phyloP scores from a whole-genome alignment of 2,797 vertebrate species.

The Salarias fasciatus region DNA sequence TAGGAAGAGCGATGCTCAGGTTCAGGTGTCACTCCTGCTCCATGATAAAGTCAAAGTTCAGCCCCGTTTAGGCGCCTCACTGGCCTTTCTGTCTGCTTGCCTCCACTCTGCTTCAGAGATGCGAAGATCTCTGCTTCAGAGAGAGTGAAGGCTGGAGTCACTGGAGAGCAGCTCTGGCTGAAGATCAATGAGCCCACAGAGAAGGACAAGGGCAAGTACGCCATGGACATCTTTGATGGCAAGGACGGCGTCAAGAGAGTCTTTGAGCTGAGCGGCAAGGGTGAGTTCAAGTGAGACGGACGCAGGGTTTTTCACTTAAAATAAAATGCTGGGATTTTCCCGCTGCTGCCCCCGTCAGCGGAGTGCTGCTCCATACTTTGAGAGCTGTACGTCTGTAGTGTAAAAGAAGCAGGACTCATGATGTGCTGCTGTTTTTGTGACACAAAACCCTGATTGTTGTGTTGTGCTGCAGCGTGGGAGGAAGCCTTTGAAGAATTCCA shows the following conservation, averaged over 20 bases:
- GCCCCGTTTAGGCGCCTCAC: too few species aligned
- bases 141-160: constrained; percentile 91
- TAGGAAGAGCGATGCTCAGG: too few species aligned
- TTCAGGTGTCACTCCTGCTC: too few species aligned
- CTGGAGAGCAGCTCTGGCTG: constrained; percentile 95
- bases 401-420: too few species aligned
- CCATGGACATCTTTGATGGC: constrained; percentile 94
- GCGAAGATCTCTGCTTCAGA: constrained; percentile 90
- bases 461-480: constrained; percentile 87
- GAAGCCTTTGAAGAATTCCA: constrained; percentile 97
- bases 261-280: constrained; percentile 91
- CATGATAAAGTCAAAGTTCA: too few species aligned
- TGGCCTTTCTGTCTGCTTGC: constrained; percentile 8
- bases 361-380: too few species aligned
- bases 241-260: constrained; percentile 86
- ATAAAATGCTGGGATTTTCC: too few species aligned
- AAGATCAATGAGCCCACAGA: constrained; percentile 98
- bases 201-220: constrained; percentile 97
- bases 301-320: not conserved
- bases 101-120: constrained; percentile 80
- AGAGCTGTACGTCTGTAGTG: too few species aligned
- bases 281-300: constrained; percentile 73
- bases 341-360: too few species aligned
- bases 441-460: not conserved
- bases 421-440: too few species aligned